phyloP scores from a whole-genome alignment of 2,797 vertebrate genomes.

The Cuculus canorus region DNA sequence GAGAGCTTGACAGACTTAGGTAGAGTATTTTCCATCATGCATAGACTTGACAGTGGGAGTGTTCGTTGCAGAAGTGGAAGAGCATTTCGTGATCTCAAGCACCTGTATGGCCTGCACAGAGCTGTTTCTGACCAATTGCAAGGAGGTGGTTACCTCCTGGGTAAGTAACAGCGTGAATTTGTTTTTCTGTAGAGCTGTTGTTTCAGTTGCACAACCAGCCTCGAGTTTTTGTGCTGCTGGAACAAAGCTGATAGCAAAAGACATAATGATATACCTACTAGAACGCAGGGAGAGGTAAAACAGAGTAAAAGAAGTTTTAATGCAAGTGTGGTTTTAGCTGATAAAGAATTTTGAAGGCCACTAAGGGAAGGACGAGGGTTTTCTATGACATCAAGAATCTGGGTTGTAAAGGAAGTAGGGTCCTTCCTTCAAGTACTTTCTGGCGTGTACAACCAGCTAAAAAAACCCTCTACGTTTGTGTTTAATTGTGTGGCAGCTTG shows the following conservation, averaged over 20 bases:
- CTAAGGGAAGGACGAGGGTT: not conserved
- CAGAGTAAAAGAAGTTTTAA: not conserved
- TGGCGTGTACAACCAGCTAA: not conserved
- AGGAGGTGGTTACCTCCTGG: not conserved
- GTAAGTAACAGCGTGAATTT: not conserved
- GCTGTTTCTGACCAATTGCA: not conserved
- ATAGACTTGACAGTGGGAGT: not conserved
- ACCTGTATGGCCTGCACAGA: not conserved
- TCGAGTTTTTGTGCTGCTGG: not conserved
- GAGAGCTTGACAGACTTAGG: not conserved
- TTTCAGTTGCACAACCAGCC: not conserved
- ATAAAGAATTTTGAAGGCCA: not conserved
- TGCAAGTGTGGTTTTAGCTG: not conserved
- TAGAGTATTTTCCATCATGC: not conserved
- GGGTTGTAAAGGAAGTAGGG: not conserved
- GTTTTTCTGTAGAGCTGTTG: not conserved
- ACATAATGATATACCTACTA: fast-evolving
- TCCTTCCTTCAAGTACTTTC: not conserved
- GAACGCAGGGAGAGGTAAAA: not conserved
- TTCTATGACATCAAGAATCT: not conserved
- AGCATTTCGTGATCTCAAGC: not conserved
- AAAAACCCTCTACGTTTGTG: not conserved
- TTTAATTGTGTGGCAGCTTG: not conserved
- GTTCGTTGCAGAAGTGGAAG: not conserved
- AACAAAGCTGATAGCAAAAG: not conserved